These are phyloP conservation scores for Cichlasoma orientale DNA, from an alignment of 2,797 vertebrate genomes.

Conservation along the genomic window DNA sequence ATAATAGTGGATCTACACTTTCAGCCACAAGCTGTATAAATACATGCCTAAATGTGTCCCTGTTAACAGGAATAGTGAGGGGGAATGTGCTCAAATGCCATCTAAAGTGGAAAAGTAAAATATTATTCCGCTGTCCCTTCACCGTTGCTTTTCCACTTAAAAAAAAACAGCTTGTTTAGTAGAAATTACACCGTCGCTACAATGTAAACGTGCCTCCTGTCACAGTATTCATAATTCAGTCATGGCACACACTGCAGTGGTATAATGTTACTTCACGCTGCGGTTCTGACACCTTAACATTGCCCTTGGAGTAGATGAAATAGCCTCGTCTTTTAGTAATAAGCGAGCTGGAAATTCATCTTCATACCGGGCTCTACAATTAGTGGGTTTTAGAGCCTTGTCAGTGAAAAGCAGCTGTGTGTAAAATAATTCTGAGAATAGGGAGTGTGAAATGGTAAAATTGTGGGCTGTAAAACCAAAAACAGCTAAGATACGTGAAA, in stretches of 20 bases:
- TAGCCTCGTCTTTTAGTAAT: not conserved
- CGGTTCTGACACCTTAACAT: rapidly evolving
- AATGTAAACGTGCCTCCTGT: not conserved
- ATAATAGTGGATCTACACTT: too few species aligned
- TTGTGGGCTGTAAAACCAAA: not conserved
- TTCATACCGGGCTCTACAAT: not conserved
- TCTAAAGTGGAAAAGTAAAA: too few species aligned
- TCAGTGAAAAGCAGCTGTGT: not conserved
- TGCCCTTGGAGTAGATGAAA: not conserved
- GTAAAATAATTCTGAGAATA: not conserved
- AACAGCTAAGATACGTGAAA: not conserved
- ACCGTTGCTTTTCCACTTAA: too few species aligned
- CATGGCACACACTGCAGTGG: too few species aligned
- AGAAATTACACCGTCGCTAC: too few species aligned
- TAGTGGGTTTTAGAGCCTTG: not conserved
- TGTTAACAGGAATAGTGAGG: too few species aligned
- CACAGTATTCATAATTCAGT: not conserved
- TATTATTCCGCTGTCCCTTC: too few species aligned
- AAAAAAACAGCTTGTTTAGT: not conserved
- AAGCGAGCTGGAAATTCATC: not conserved
- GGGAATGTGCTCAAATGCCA: too few species aligned
- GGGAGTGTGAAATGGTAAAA: constrained; percentile 2
- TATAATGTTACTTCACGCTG: not conserved
- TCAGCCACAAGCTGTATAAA: too few species aligned
- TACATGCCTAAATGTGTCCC: too few species aligned